Conservation (phyloP, 2,888 invertebrate species). For the Eupsilia transversa region DNA sequence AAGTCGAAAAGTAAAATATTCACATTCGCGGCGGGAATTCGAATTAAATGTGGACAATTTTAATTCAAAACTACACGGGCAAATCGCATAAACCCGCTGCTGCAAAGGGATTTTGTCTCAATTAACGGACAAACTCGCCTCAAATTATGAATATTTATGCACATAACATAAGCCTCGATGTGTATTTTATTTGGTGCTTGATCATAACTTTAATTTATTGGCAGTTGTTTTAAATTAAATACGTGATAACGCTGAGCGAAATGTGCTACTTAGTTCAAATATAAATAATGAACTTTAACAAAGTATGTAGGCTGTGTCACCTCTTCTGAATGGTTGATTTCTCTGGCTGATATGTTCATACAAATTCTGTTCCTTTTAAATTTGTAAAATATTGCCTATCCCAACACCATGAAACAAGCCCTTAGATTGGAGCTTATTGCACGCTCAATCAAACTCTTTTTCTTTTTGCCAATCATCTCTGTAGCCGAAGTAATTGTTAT, state of each 20-base stretch:
- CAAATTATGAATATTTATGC: conserved; percentile 63
- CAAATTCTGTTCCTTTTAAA: not conserved
- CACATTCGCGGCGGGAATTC: conserved; percentile 42
- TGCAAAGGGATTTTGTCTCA: conserved; percentile 74
- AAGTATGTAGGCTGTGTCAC: not conserved
- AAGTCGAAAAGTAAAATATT: conserved; percentile 51
- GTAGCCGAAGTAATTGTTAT: conserved; percentile 35
- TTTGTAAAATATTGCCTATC: not conserved
- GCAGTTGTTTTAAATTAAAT: not conserved
- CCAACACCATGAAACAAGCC: not conserved
- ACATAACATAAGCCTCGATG: conserved; percentile 47
- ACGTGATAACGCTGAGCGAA: not conserved
- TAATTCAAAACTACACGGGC: conserved; percentile 69
- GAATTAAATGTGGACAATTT: conserved; percentile 61
- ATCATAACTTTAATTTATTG: conserved; percentile 15
- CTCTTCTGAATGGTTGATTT: not conserved
- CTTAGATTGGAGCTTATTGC: conserved; percentile 5
- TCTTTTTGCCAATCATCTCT: conserved; percentile 28
- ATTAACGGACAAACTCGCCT: conserved; percentile 72
- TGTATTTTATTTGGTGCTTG: conserved; percentile 46
- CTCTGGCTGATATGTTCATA: not conserved
- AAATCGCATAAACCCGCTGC: conserved; percentile 51
- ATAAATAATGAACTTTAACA: not conserved
- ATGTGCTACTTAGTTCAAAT: not conserved
- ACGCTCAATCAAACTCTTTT: not conserved